A percentile compares a stretch with the other conserved stretches of the same genome.
Evolutionary conservation across 1,140 invertebrate genomes (phyloP).

Genomic region (Acromyrmex echinatior): DNA sequence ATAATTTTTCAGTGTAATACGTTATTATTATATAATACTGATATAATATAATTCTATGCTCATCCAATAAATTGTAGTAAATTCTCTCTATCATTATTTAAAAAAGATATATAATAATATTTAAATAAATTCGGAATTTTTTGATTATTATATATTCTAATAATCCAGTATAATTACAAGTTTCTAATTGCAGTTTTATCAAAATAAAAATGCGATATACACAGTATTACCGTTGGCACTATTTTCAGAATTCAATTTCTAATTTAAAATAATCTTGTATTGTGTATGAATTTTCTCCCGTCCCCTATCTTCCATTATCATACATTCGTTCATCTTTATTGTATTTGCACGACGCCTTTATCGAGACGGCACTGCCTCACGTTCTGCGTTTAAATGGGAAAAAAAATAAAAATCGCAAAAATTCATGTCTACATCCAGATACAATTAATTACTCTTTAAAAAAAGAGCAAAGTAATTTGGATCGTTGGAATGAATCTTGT

Average conservation of each 20-base stretch:
- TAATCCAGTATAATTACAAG: not conserved
- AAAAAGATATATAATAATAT: not conserved
- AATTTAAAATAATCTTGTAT: constrained; percentile 3
- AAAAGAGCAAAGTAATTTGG: not conserved
- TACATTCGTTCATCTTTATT: not conserved
- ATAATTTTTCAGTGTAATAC: not conserved
- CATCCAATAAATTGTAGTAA: not conserved
- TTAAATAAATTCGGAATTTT: not conserved
- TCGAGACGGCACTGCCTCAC: constrained; percentile 11
- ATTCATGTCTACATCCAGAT: not conserved
- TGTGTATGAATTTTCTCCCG: not conserved
- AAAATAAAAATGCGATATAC: not conserved
- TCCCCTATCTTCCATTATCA: not conserved
- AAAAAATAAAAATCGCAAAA: not conserved
- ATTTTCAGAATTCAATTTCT: not conserved
- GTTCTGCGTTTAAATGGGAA: not conserved
- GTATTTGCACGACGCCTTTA: not conserved
- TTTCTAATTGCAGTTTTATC: not conserved
- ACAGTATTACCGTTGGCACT: not conserved
- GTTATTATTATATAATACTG: not conserved
- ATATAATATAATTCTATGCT: not conserved
- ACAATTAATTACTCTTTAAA: not conserved
- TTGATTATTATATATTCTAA: not conserved
- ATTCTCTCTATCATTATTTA: not conserved
- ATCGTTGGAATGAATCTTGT: not conserved